These are phyloP conservation scores for Spicauda simplicius DNA, from an alignment of 2,888 invertebrate species.

Conservation along the genomic window DNA sequence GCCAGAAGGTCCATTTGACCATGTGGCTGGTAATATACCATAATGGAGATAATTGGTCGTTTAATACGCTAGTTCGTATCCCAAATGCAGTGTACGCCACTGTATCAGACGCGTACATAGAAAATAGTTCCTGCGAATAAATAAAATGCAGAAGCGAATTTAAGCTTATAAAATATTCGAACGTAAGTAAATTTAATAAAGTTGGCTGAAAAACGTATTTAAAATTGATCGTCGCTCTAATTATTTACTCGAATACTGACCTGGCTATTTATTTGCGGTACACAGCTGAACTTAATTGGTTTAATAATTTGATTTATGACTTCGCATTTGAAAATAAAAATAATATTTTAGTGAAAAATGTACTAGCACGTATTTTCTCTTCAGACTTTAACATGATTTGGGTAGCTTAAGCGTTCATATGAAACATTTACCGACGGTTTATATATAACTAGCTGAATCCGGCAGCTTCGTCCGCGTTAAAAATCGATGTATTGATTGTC, in stretches of 20 bases:
- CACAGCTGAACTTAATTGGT: background rate
- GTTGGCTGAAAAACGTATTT: background rate
- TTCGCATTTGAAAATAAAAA: no score
- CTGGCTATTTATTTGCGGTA: background rate
- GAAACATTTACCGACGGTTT: no score
- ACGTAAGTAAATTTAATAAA: no score
- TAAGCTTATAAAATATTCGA: background rate
- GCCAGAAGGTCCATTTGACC: constrained; percentile 69
- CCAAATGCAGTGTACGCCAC: constrained; percentile 70
- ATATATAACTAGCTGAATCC: no score
- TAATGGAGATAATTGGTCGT: constrained; percentile 61
- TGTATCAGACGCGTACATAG: constrained; percentile 73
- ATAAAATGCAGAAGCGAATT: no score
- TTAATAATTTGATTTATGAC: no score
- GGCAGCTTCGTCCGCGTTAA: no score
- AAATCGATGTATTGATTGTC: no score
- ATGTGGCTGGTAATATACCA: constrained; percentile 71
- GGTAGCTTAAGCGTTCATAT: no score
- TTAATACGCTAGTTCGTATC: constrained; percentile 61
- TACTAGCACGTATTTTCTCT: no score
- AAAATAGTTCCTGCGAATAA: constrained; percentile 61
- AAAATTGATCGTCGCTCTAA: background rate
- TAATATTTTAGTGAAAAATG: no score
- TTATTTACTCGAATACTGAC: background rate
- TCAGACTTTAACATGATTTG: no score